Base-by-base conservation (phyloP, 37 sponge, comb jelly and placozoan genomes). In the Aplysina aerophoba region DNA sequence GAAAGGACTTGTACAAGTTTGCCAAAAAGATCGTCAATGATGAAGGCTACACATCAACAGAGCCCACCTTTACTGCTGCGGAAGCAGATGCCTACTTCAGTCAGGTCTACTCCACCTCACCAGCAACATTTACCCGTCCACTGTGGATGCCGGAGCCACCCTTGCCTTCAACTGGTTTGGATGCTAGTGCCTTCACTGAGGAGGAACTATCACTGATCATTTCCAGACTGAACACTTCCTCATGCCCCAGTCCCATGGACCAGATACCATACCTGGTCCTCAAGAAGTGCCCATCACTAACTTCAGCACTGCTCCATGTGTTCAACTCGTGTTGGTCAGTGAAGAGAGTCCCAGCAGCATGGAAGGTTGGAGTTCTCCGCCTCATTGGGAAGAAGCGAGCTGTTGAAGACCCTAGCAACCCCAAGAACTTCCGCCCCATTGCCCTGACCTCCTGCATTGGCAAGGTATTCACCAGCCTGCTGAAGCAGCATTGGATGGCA, bases 371-470 rank as follows among this genome's bases (percentile, higher is more conserved):
- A 24, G 73, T 68, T 22, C 28, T 84, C 0, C 20, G 41, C 19
- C 60, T 84, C 20, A 0, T 84, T n/a, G 74, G 59, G 22, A 84
- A 84, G 38, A 44, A 56, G 20, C 8, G 31, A 44, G 85, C 85
- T 59, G 74, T 57, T 14, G 73, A 72, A 35, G 74, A 84, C 38
- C 59, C 74, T 22, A 84, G 55, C 15, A 55, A 58, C 3, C 84
- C 84, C 31, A 69, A 28, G 54, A 84, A 84, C 59, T 84, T 73
- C 36, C 59, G 74, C 56, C 78, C 78, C 44, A 75, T 75, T 21
- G 78, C 78, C 78, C 15, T 75, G 54, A 75, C 78, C 78, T 40
- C 53, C 53, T 75, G 78, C 53, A 75, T 75, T 24, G 78, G 78
- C n/a, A 75, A 75, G 12, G 53, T 75, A 16, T 75, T 53, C 78